Conservation (phyloP, 2,113 vertebrate genomes). For the Nanorana parkeri region DNA sequence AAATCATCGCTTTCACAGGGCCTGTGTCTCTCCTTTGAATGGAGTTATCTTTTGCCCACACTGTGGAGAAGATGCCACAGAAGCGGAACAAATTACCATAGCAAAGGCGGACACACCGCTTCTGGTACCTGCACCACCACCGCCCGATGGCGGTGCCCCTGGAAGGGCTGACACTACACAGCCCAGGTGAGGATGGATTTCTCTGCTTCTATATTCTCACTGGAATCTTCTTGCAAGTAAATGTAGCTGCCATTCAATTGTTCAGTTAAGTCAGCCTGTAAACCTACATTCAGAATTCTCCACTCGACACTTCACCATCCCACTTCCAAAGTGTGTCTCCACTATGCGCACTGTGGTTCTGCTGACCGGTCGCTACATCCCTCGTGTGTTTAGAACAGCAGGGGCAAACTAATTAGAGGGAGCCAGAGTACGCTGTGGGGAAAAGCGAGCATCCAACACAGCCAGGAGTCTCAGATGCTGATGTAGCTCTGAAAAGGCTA, state of each 20-base stretch:
- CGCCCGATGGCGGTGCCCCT: slow-evolving; percentile 63
- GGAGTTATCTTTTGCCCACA: slow-evolving; percentile 92
- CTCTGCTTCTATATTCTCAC: slow-evolving; percentile 52
- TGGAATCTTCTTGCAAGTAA: no score
- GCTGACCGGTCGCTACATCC: no score
- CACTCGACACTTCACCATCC: no score
- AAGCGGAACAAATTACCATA: slow-evolving; percentile 88
- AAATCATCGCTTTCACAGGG: slow-evolving; percentile 88
- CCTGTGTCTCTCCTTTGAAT: slow-evolving; percentile 86
- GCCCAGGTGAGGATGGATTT: slow-evolving; percentile 76
- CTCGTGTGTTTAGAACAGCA: background rate
- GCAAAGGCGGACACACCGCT: slow-evolving; percentile 71
- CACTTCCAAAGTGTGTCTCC: no score
- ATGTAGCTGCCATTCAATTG: no score
- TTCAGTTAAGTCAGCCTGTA: no score
- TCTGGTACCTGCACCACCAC: slow-evolving; percentile 60
- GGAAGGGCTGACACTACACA: slow-evolving; percentile 76
- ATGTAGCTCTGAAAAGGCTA: no score
- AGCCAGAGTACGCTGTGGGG: no score
- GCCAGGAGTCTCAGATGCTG: no score
- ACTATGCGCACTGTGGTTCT: no score
- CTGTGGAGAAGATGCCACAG: slow-evolving; percentile 89
- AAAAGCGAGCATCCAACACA: no score
- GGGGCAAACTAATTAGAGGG: background rate
- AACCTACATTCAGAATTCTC: no score